These are phyloP conservation scores for Lamproptera curius DNA, from an alignment of 2,888 invertebrate genomes.

Conservation along the genomic window DNA sequence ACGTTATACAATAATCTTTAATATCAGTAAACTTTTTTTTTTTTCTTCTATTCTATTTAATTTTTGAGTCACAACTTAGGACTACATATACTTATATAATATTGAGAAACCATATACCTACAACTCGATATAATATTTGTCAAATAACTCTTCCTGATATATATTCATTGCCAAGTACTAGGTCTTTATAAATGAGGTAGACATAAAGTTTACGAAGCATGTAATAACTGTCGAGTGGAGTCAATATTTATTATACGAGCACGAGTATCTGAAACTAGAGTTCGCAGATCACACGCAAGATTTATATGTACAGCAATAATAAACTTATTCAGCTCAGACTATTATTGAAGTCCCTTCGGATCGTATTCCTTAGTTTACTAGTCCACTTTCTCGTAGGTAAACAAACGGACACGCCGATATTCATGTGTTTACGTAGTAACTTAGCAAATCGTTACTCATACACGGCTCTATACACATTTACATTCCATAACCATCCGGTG, in stretches of 20 bases:
- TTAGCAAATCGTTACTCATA: conserved; percentile 4
- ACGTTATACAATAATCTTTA: too few species aligned
- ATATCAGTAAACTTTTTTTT: too few species aligned
- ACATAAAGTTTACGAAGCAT: conserved; percentile 13
- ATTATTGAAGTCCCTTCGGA: conserved; percentile 12
- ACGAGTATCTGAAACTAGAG: conserved; percentile 9
- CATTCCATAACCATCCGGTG: conserved; percentile 28
- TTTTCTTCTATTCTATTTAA: too few species aligned
- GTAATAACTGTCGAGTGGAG: conserved; percentile 18
- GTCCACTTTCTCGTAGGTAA: conserved; percentile 2
- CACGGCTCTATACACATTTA: neutral
- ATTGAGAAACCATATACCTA: too few species aligned
- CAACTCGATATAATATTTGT: neutral
- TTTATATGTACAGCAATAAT: conserved; percentile 13
- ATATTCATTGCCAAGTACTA: conserved; percentile 12
- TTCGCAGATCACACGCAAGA: conserved; percentile 9
- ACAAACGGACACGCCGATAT: neutral
- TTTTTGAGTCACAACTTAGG: too few species aligned
- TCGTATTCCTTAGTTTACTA: conserved; percentile 15
- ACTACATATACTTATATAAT: too few species aligned
- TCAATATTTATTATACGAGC: conserved; percentile 16
- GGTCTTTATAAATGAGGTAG: conserved; percentile 11
- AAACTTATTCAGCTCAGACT: conserved; percentile 11
- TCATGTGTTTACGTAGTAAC: neutral
- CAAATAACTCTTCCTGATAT: neutral